Conservation (phyloP, 2,797 vertebrate species). For the Centroberyx gerrardi region DNA sequence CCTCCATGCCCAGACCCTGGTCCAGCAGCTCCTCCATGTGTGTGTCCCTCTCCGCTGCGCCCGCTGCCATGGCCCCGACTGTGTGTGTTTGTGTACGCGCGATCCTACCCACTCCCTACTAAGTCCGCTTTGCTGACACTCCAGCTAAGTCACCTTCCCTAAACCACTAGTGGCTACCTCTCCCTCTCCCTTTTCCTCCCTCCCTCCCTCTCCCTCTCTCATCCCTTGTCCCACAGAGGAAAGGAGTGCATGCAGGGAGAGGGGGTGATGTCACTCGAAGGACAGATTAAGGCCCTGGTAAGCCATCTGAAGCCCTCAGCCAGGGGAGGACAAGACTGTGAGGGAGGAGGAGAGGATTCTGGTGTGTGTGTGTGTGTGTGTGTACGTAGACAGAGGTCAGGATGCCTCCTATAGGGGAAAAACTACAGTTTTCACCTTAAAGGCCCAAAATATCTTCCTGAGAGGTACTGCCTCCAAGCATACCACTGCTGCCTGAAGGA, state of each 20-base stretch:
- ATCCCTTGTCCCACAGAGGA: slow-evolving; percentile 35
- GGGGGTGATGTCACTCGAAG: slow-evolving; percentile 77
- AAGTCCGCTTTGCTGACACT: slow-evolving; percentile 19
- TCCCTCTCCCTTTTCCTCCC: slow-evolving; percentile 15
- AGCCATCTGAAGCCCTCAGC: slow-evolving; percentile 70
- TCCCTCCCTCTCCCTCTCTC: slow-evolving; percentile 26
- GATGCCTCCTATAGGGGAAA: slow-evolving; percentile 19
- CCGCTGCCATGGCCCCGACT: slow-evolving; percentile 41
- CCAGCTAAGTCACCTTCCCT: slow-evolving; percentile 62
- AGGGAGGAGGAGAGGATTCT: slow-evolving; percentile 7
- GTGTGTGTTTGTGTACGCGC: background rate
- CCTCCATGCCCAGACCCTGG: slow-evolving; percentile 77
- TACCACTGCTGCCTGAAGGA: background rate
- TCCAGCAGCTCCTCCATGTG: slow-evolving; percentile 77
- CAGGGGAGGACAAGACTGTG: slow-evolving; percentile 45
- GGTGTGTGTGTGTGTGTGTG: slow-evolving; percentile 6
- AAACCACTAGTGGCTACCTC: slow-evolving; percentile 28
- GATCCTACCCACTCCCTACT: slow-evolving; percentile 9
- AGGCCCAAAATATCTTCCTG: slow-evolving; percentile 38
- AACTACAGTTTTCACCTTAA: slow-evolving; percentile 35
- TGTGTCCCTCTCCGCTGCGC: slow-evolving; percentile 40
- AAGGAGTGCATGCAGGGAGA: slow-evolving; percentile 31
- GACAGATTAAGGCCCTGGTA: slow-evolving; percentile 78
- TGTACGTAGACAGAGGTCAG: slow-evolving; percentile 4
- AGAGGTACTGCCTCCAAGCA: slow-evolving; percentile 34